Conservation (phyloP, 2,113 vertebrate species). For the Microcebus jonahi region DNA sequence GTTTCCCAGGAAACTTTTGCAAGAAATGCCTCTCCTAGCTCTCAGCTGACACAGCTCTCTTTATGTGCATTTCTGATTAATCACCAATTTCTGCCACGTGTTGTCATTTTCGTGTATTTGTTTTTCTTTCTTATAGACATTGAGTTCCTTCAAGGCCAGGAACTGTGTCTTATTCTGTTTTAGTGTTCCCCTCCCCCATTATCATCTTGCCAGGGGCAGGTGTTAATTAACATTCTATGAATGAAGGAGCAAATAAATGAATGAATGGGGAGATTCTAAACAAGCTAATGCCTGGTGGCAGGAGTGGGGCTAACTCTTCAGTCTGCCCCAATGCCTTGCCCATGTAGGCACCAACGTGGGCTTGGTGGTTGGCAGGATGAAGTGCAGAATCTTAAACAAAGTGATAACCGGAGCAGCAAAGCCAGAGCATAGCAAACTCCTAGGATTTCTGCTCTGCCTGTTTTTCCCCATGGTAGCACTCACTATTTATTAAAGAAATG, state of each 20-base stretch:
- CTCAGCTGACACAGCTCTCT: not conserved
- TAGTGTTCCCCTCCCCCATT: not conserved
- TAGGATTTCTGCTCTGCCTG: not conserved
- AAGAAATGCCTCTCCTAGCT: not conserved
- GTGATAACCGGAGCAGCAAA: not conserved
- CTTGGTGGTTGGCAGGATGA: not conserved
- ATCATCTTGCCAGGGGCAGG: not conserved
- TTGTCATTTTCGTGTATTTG: not conserved
- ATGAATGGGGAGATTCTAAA: not conserved
- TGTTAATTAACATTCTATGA: not conserved
- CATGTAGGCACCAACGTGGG: not conserved
- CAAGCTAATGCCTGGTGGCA: not conserved
- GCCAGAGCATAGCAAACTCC: not conserved
- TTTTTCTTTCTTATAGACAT: not conserved
- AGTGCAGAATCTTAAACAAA: not conserved
- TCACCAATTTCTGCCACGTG: not conserved
- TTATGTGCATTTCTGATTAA: not conserved
- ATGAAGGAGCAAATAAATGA: not conserved
- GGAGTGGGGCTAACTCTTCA: not conserved
- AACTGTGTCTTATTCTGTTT: not conserved
- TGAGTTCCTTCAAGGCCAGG: not conserved
- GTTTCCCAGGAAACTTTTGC: constrained; percentile 29
- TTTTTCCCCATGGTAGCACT: not conserved
- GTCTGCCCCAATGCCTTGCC: not conserved
- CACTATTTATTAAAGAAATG: not conserved